Percentiles rank a stretch among this genome's conserved stretches.
phyloP scores from a whole-genome alignment of 2,113 vertebrate genomes.

The Eptesicus fuscus region DNA sequence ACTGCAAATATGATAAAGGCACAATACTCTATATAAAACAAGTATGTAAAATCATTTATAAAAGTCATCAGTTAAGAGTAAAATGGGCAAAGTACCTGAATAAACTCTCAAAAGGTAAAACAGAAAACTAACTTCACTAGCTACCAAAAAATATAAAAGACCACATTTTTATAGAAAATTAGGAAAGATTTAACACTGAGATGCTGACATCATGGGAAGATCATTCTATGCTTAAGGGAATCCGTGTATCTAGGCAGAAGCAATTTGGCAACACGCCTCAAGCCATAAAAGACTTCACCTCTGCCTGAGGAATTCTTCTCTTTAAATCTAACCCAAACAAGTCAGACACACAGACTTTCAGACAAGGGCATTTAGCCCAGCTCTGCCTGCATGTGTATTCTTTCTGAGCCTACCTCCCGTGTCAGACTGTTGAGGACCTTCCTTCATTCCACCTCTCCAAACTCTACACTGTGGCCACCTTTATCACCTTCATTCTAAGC shows the following conservation, averaged over 20 bases:
- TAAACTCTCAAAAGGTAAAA: background rate
- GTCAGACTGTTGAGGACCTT: background rate
- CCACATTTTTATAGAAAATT: background rate
- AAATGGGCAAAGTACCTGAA: background rate
- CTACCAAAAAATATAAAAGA: background rate
- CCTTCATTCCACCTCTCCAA: background rate
- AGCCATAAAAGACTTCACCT: conserved; percentile 27
- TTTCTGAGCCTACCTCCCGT: background rate
- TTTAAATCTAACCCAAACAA: background rate
- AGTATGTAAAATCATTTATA: background rate
- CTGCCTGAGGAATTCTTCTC: conserved; percentile 19
- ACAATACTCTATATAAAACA: background rate
- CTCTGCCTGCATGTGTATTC: background rate
- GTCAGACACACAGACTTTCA: background rate
- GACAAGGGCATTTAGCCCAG: background rate
- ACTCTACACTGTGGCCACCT: background rate
- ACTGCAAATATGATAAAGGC: background rate
- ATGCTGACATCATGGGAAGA: background rate
- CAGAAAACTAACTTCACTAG: background rate
- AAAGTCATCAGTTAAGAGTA: background rate
- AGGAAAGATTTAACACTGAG: background rate
- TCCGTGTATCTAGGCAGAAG: background rate
- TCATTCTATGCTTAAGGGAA: background rate
- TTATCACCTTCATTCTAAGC: background rate
- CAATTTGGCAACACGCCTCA: background rate